Conservation (phyloP, 1,140 invertebrate genomes). For the Pogonognathellus flavescens region DNA sequence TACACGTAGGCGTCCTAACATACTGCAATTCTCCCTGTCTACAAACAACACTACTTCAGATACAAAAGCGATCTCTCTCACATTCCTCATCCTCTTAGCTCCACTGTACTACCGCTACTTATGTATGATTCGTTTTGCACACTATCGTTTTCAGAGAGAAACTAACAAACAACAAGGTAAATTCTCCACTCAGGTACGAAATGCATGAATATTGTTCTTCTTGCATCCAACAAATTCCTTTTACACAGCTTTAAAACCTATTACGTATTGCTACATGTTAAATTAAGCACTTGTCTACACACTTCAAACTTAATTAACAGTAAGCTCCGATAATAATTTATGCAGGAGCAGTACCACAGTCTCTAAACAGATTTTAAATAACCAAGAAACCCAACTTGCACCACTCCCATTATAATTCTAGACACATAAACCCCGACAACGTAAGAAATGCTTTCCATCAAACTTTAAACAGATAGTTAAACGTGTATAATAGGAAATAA, state of each 20-base stretch:
- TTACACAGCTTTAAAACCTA: slow-evolving; percentile 17
- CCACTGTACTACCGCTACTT: neutral
- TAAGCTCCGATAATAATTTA: slow-evolving; percentile 46
- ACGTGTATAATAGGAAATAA: slow-evolving; percentile 43
- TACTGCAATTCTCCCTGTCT: no score
- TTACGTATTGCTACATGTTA: slow-evolving; percentile 31
- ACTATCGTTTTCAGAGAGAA: slow-evolving; percentile 8
- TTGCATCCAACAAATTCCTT: slow-evolving; percentile 22
- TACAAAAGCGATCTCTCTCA: neutral
- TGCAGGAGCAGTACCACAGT: slow-evolving; percentile 22
- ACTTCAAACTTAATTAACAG: slow-evolving; percentile 50
- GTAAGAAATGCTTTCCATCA: slow-evolving; percentile 21
- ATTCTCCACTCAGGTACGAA: no score
- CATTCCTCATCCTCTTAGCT: neutral
- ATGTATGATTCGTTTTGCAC: neutral
- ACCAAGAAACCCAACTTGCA: slow-evolving; percentile 17
- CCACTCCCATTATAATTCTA: slow-evolving; percentile 22
- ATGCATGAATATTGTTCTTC: neutral
- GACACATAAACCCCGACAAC: neutral
- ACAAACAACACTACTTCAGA: neutral
- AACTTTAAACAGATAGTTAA: slow-evolving; percentile 43
- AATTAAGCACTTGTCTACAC: slow-evolving; percentile 44
- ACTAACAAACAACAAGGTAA: neutral
- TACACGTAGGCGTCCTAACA: neutral
- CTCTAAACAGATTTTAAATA: slow-evolving; percentile 43